Evolutionary conservation across 2,113 vertebrate genomes (phyloP), one percentile per base, ranked within the genome.

Genomic region (Poecilia latipinna): DNA sequence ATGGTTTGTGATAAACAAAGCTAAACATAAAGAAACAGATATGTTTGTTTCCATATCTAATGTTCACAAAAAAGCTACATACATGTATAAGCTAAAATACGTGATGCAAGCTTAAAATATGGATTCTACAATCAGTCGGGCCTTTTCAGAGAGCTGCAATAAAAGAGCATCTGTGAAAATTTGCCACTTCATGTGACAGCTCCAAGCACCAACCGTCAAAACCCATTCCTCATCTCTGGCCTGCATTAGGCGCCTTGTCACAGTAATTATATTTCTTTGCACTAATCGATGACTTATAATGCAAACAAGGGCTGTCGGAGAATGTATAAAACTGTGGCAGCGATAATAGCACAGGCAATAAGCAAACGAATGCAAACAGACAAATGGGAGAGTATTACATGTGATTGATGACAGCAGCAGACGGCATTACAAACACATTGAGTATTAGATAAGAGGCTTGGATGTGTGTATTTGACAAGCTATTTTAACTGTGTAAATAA

Each of bases 211-310:
- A 71, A 73, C 79, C 65, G 81, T 90, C 90, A 86, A 86, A 82
- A 87, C 85, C 86, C 81, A 93, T 92, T 91, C 79, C 81, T 87
- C 86, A 83, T 86, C 85, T 80, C 80, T 70, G 65, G 88, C 84
- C 78, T 73, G 74, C 76, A 78, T 89, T 89, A 82, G 86, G 90
- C 77, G 70, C 82, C 86, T 82, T 93, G 93, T 94, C 92, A 93
- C 86, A 90, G 90, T 92, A 92, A 95, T 94, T 92, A 88, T 83
- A 91, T 93, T 91, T 90, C 80, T 91, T 84, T 85, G 82, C 90
- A 90, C 92, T 94, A 93, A 94, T 94, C 93, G 89, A 90, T 84
- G 85, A 88, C 91, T 87, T 89, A 75, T 88, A 91, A 92, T 91
- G 91, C 88, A 92, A 94, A 93, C 85, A 90, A 80, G 80, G 88